phyloP scores from a whole-genome alignment of 2,888 invertebrate genomes.

The Aphrophora alni region DNA sequence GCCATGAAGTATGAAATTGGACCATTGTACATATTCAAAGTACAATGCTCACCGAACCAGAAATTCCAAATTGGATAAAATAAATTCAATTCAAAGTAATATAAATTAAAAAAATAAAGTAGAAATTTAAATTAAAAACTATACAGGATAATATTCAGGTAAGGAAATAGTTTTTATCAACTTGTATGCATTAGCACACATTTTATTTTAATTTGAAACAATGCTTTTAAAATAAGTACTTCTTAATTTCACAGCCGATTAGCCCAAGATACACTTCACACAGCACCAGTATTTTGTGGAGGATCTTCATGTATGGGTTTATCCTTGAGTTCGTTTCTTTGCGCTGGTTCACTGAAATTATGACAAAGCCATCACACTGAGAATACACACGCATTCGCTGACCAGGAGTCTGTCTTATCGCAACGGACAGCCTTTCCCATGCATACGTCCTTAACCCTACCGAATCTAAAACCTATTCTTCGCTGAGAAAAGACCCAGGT shows the following conservation, averaged over 20 bases:
- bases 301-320: slow-evolving; percentile 30
- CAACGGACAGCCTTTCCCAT: slow-evolving; percentile 57
- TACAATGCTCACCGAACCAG: too few species aligned
- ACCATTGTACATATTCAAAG: too few species aligned
- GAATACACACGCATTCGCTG: slow-evolving; percentile 52
- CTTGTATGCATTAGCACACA: not conserved
- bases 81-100: too few species aligned
- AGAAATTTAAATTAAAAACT: not conserved
- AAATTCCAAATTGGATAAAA: too few species aligned
- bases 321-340: slow-evolving; percentile 15
- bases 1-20: too few species aligned
- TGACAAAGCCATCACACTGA: slow-evolving; percentile 43
- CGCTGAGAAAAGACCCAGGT: slow-evolving; percentile 6
- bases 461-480: not conserved
- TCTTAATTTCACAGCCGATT: not conserved
- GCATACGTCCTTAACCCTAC: slow-evolving; percentile 35
- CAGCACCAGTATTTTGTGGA: slow-evolving; percentile 10
- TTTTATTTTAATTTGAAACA: not conserved
- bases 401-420: slow-evolving; percentile 61
- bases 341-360: slow-evolving; percentile 34
- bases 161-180: not conserved
- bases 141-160: not conserved
- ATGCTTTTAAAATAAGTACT: not conserved
- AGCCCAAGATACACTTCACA: not conserved
- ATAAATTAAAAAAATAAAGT: not conserved